Percentiles rank a stretch among this genome's conserved stretches.
Evolutionary conservation across 1,140 invertebrate genomes (phyloP).

Genomic region (Spodoptera frugiperda): DNA sequence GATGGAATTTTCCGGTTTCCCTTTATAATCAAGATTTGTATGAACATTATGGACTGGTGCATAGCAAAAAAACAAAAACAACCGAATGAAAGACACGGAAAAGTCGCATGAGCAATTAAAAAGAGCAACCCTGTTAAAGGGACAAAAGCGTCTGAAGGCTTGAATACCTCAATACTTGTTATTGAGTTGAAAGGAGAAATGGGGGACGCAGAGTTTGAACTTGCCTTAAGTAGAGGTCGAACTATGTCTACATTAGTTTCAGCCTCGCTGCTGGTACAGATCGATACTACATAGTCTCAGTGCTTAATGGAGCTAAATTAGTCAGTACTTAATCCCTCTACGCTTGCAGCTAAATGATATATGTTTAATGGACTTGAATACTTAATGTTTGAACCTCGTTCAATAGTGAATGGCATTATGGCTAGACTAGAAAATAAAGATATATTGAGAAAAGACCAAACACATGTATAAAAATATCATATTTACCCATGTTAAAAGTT

Average conservation of each 20-base stretch:
- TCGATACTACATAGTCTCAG: background rate
- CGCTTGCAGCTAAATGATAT: no score
- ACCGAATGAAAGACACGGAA: background rate
- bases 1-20: no score
- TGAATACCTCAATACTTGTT: constrained; percentile 17
- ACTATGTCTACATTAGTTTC: constrained; percentile 6
- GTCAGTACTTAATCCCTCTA: background rate
- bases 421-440: no score
- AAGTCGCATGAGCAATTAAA: background rate
- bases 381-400: no score
- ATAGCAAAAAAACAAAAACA: background rate
- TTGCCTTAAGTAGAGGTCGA: constrained; percentile 16
- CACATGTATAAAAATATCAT: no score
- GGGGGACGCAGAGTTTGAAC: constrained; percentile 4
- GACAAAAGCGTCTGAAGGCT: constrained; percentile 14
- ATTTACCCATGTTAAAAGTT: no score
- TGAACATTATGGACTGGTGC: no score
- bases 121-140: background rate
- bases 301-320: background rate
- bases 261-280: background rate
- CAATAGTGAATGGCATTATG: no score
- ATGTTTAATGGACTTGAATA: no score
- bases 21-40: no score
- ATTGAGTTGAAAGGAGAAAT: constrained; percentile 20
- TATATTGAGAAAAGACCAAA: background rate